Evolutionary conservation across 2,797 vertebrate species (phyloP), one percentile per base, ranked within the genome.

Genomic region (Mycteria americana): DNA sequence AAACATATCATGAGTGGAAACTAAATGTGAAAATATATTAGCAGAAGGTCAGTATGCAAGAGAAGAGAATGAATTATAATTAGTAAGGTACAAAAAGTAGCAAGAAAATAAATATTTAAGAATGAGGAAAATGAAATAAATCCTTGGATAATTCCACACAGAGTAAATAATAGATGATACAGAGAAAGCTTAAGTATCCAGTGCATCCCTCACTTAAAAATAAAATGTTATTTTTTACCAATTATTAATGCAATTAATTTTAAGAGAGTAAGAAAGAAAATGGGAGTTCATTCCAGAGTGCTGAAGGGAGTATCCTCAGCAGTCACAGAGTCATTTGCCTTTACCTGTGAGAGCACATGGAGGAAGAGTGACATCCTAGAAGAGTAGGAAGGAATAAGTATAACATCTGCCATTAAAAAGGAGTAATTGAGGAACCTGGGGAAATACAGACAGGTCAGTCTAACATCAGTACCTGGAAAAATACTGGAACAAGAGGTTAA

Each of bases 121-220:
- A 41, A 86, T n/a, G 15, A 86, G 53, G 37, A 84, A 93, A 93
- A 86, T 73, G 6, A 79, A 92, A 89, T 63, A 85, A 91, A 95
- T 82, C 84, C 43, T 79, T 87, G 43, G 63, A 43, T 91, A 92
- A 81, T 79, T 80, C 50, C 41, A 65, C 19, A 39, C 22, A 51
- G 63, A 62, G 43, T 93, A 92, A 95, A 95, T 92, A 93, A 94
- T 82, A 70, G 21, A 91, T 87, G 70, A 79, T 39, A 76, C 2
- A 2, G 63, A 92, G 39, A 80, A 93, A 85, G 39, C 33, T 51
- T 64, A 87, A 73, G 46, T 24, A 85, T 69, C 79, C 84, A 23
- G 45, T 60, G 35, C 48, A 84, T 63, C 33, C 35, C 51, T 77
- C 41, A n/a, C 51, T 69, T 85, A 64, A 81, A 94, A 89, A 85